Evolutionary conservation across 2,797 vertebrate genomes (phyloP).

Genomic region (Gymnoscopelus microlampas): DNA sequence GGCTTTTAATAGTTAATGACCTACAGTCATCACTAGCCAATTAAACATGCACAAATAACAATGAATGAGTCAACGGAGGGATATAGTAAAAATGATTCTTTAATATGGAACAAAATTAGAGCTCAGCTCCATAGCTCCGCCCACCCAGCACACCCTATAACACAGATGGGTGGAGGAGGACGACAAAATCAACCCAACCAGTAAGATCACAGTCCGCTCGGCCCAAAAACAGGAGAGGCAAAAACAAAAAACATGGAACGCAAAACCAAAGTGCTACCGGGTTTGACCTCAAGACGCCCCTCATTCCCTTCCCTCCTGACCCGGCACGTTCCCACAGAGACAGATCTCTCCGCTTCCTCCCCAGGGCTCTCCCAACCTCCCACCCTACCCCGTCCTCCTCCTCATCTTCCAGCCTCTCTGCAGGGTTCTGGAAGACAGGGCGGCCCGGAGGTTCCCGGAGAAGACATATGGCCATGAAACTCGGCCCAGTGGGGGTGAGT

Average conservation of each 20-base stretch:
- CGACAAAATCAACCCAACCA: conserved; percentile 78
- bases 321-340: conserved; percentile 41
- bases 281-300: conserved; percentile 63
- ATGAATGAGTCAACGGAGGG: conserved; percentile 46
- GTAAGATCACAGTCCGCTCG: conserved; percentile 86
- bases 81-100: conserved; percentile 83
- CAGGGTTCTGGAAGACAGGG: not conserved
- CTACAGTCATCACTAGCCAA: not conserved
- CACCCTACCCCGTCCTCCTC: not conserved
- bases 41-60: conserved; percentile 18
- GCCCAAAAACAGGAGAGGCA: conserved; percentile 89
- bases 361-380: conserved; percentile 65
- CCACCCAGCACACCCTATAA: conserved; percentile 83
- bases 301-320: conserved; percentile 46
- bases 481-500: conserved; percentile 10
- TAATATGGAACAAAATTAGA: conserved; percentile 88
- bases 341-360: conserved; percentile 51
- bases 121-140: conserved; percentile 85
- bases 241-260: conserved; percentile 81
- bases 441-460: conserved; percentile 14
- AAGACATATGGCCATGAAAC: conserved; percentile 19
- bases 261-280: conserved; percentile 77
- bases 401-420: conserved; percentile 20
- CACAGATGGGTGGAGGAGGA: conserved; percentile 80
- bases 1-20: too few species aligned